Evolutionary conservation across 1,140 invertebrate genomes (phyloP).

Genomic region (Mycetomoellerius zeteki): DNA sequence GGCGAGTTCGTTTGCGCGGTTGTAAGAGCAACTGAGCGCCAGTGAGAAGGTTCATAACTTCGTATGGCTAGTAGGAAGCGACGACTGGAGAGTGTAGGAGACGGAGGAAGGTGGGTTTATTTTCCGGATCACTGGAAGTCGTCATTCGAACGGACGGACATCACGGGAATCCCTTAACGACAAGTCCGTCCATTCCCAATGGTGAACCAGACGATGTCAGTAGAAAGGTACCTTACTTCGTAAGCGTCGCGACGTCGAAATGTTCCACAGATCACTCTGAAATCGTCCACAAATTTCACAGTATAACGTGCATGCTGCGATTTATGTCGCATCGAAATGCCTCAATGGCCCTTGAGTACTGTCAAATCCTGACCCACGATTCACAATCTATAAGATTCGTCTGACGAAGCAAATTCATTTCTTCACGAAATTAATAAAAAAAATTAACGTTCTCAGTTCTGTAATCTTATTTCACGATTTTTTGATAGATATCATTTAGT

Average conservation of each 20-base stretch:
- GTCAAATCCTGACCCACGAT: neutral
- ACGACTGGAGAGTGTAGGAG: conserved; percentile 4
- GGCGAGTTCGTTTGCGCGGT: conserved; percentile 43
- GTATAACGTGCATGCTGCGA: conserved; percentile 40
- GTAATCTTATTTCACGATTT: neutral
- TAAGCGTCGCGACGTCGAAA: conserved; percentile 59
- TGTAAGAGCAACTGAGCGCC: conserved; percentile 46
- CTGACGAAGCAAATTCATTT: neutral
- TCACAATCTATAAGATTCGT: neutral
- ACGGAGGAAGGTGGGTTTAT: conserved; percentile 75
- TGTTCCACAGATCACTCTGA: conserved; percentile 6
- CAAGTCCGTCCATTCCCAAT: conserved; percentile 72
- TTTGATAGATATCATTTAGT: neutral
- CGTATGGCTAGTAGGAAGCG: conserved; percentile 34
- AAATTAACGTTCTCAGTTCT: neutral
- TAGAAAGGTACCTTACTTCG: conserved; percentile 47
- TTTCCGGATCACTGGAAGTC: conserved; percentile 80
- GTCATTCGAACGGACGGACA: conserved; percentile 80
- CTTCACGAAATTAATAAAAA: neutral
- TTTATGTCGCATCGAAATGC: conserved; percentile 51
- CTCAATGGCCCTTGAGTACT: conserved; percentile 14
- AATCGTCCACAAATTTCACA: conserved; percentile 45
- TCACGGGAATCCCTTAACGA: conserved; percentile 80
- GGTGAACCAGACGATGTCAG: conserved; percentile 66
- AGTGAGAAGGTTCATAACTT: conserved; percentile 76